Conservation (phyloP, 1,140 invertebrate genomes). For the Schlechtendalia chinensis region DNA sequence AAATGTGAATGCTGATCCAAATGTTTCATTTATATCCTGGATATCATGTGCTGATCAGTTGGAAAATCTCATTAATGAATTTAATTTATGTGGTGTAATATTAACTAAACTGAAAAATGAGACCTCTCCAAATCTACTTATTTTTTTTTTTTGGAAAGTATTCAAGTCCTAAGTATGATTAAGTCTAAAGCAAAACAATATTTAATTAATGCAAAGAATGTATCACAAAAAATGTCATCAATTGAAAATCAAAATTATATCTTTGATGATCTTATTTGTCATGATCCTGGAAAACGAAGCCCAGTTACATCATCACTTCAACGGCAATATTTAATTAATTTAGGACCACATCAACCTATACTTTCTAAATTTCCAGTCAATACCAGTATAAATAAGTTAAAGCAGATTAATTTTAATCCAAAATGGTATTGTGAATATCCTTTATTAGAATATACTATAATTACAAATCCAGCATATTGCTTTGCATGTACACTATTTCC, state of each 20-base stretch:
- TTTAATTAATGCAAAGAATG: too few relatives aligned
- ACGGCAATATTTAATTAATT: background rate
- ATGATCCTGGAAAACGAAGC: too few relatives aligned
- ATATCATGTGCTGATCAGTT: background rate
- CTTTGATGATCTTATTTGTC: background rate
- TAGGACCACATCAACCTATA: too few relatives aligned
- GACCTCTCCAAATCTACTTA: background rate
- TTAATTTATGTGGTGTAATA: background rate
- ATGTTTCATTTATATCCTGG: too few relatives aligned
- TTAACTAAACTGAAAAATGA: background rate
- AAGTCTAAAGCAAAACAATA: background rate
- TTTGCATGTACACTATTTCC: slow-evolving; percentile 20
- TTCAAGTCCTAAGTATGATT: background rate
- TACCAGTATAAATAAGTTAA: too few relatives aligned
- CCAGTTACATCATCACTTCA: background rate
- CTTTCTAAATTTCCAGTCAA: too few relatives aligned
- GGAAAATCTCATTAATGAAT: background rate
- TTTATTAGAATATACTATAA: slow-evolving; percentile 26
- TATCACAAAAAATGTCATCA: background rate
- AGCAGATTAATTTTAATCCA: background rate
- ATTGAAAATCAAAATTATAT: background rate
- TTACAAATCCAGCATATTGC: background rate
- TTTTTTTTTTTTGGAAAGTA: background rate
- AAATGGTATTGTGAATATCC: slow-evolving; percentile 14
- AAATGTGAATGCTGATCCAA: too few relatives aligned